Percentiles rank a stretch among this genome's conserved stretches.
Conservation (phyloP, 2,888 invertebrate genomes). For the Adineta ricciae region DNA sequence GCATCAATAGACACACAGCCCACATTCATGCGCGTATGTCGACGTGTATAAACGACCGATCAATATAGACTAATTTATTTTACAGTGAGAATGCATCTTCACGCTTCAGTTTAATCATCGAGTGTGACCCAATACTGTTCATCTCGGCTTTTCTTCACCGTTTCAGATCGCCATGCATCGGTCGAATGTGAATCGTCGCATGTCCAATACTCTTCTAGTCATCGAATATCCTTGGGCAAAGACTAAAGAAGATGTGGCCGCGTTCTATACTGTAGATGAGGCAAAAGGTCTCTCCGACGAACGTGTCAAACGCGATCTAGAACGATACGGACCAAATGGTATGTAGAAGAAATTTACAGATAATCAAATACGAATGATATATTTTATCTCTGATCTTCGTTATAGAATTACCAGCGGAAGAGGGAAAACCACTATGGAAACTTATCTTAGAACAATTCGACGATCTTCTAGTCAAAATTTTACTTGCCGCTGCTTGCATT, state of each 20-base stretch:
- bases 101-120: no score
- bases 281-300: constrained; percentile 78
- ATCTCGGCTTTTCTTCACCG: background rate
- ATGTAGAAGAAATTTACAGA: background rate
- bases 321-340: constrained; percentile 95
- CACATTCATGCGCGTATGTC: background rate
- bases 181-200: background rate
- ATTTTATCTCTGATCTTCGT: background rate
- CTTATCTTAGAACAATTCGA: constrained; percentile 99
- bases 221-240: constrained; percentile 37
- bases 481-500: constrained; percentile 99
- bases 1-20: background rate
- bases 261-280: constrained; percentile 73
- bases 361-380: background rate
- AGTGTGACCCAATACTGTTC: no score
- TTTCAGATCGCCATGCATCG: background rate
- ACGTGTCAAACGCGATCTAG: constrained; percentile 85
- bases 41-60: background rate
- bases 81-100: no score
- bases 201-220: background rate
- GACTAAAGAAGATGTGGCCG: constrained; percentile 65
- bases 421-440: constrained; percentile 99
- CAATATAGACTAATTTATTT: no score
- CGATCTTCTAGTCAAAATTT: constrained; percentile 99
- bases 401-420: constrained; percentile 83